phyloP scores from a whole-genome alignment of 2,113 vertebrate species.

The Cyprinodon tularosa region DNA sequence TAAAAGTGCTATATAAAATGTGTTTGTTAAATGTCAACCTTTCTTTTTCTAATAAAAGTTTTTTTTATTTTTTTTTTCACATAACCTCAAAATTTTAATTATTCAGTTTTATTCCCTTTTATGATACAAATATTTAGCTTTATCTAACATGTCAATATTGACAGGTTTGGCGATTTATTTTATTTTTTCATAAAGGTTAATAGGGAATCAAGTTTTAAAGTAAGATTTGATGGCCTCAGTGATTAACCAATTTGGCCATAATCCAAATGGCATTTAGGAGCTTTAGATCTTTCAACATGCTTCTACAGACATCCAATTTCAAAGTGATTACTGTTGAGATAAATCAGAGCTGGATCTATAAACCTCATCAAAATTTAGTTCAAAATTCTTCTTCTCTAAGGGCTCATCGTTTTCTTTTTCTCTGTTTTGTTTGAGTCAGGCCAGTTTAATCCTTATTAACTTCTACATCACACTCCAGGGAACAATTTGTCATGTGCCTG shows the following conservation, averaged over 20 bases:
- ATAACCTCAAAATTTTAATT: not conserved
- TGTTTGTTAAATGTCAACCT: too few species aligned
- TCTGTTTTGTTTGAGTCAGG: conserved; percentile 22
- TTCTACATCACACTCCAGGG: conserved; percentile 41
- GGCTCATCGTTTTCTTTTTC: conserved; percentile 9
- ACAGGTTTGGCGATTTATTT: too few species aligned
- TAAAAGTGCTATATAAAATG: too few species aligned
- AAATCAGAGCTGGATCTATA: conserved; percentile 30
- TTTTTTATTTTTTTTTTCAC: too few species aligned
- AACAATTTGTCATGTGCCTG: conserved; percentile 45
- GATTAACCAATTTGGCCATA: conserved; percentile 20
- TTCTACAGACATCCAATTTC: conserved; percentile 31
- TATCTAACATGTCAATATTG: not conserved
- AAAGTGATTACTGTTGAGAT: conserved; percentile 23
- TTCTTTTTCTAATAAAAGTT: too few species aligned
- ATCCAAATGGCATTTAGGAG: conserved; percentile 38
- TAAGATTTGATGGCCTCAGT: conserved; percentile 3
- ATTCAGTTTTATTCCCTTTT: not conserved
- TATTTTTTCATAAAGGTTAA: not conserved
- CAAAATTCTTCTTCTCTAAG: conserved; percentile 12
- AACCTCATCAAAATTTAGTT: conserved; percentile 19
- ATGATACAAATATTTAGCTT: not conserved
- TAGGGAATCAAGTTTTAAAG: conserved; percentile 15
- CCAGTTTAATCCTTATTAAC: conserved; percentile 64
- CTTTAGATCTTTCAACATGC: conserved; percentile 33